A percentile compares a stretch with the other conserved stretches of the same genome.
These are phyloP conservation scores for Scopus umbretta DNA, from an alignment of 2,113 vertebrate genomes.

Conservation along the genomic window DNA sequence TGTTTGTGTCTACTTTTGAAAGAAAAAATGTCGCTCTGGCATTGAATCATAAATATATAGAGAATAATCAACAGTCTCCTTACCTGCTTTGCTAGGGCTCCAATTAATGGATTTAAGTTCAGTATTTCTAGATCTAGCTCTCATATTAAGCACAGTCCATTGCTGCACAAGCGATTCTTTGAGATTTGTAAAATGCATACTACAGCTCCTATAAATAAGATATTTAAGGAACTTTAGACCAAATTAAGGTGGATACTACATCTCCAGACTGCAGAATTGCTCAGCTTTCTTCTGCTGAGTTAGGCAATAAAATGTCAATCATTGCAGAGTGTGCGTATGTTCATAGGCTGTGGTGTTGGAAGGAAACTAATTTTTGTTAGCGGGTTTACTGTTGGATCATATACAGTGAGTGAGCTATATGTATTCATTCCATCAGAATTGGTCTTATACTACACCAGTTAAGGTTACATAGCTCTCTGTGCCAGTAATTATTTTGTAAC, in stretches of 20 bases:
- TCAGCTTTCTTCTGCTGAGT: background rate
- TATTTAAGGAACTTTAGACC: background rate
- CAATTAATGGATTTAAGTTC: background rate
- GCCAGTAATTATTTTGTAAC: background rate
- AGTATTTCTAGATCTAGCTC: background rate
- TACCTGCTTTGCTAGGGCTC: background rate
- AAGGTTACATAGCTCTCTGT: background rate
- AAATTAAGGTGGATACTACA: background rate
- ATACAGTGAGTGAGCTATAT: fast-evolving
- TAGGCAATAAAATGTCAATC: background rate
- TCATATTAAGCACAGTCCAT: background rate
- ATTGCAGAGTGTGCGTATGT: background rate
- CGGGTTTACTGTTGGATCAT: background rate
- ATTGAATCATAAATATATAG: background rate
- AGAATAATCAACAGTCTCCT: background rate
- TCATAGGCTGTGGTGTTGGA: background rate
- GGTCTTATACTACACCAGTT: background rate
- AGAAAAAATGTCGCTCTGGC: background rate
- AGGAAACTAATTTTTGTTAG: background rate
- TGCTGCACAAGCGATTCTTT: background rate
- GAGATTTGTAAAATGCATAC: background rate
- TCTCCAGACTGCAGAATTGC: background rate
- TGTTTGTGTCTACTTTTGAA: background rate
- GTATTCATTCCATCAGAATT: background rate
- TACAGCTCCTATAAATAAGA: background rate